Evolutionary conservation across 1,140 invertebrate genomes (phyloP), one percentile per base, ranked within the genome.

Genomic region (Anadara kagoshimensis): DNA sequence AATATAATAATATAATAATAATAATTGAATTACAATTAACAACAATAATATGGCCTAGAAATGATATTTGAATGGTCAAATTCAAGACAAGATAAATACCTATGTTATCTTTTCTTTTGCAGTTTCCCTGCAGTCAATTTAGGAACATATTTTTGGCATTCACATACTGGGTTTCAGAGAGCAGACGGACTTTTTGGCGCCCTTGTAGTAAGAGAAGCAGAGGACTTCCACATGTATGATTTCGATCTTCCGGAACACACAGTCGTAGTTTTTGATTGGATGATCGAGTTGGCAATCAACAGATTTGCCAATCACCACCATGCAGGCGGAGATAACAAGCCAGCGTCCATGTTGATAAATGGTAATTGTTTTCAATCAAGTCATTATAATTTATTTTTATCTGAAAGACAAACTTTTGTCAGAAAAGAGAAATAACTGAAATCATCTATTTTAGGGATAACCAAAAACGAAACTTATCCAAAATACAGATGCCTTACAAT

Each of bases 141-240:
- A 0, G 96, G 96, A 45, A 97, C 95, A 0, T 94, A 96, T 87
- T 97, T 95, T 88, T 97, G 94, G 93, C 96, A 98, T 86, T 93
- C 95, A 1, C 96, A 97, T 83, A 93, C 94, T 16, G 95, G 95
- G 18, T 92, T 94, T 86, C 95, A 96, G 88, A 86, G 94, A 26
- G 93, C 93, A 10, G 96, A 97, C 80, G 95, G 95, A 0, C 91
- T 93, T 0, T 86, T 78, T 74, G 84, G 84, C 7, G 66, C 66
- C 0, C 36, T 86, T 16, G 73, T 85, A 2, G 69, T 85, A 1
- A 68, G 81, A 36, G 59, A 82, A 61, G 18, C 75, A n/a, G 26
- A 51, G 18, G 69, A 71, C 41, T 54, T 67, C n/a, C 66, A 58
- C 29, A 54, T 80, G 20, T 85, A 83, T 63, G 83, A 85, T 57